These are phyloP conservation scores for Eurois occulta DNA, from an alignment of 2,888 invertebrate species.

Conservation along the genomic window DNA sequence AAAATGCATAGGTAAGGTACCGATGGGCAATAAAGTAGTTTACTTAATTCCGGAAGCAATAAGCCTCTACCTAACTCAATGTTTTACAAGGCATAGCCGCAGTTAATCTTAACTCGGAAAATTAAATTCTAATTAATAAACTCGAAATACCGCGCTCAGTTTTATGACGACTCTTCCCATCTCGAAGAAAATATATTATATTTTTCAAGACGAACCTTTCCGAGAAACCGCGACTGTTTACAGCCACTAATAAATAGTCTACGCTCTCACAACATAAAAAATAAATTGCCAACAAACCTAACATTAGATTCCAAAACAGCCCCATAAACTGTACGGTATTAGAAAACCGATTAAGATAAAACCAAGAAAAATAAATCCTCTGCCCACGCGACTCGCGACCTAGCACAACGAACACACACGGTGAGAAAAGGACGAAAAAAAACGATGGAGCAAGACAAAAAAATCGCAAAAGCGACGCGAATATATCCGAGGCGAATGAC, in stretches of 20 bases:
- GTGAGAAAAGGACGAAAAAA: conserved; percentile 80
- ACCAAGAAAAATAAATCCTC: conserved; percentile 79
- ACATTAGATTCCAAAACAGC: conserved; percentile 71
- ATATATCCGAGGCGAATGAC: conserved; percentile 88
- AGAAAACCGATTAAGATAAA: conserved; percentile 78
- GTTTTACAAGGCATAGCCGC: conserved; percentile 24
- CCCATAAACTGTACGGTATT: conserved; percentile 76
- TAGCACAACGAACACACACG: conserved; percentile 84
- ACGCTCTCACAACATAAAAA: conserved; percentile 55
- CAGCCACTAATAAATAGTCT: conserved; percentile 60
- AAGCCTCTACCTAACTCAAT: not conserved
- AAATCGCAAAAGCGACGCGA: conserved; percentile 78
- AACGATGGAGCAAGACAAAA: conserved; percentile 72
- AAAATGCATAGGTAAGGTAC: not conserved
- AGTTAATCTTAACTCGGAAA: conserved; percentile 21
- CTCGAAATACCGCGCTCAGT: conserved; percentile 8
- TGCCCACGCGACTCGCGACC: conserved; percentile 87
- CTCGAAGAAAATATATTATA: conserved; percentile 38
- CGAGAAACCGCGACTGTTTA: conserved; percentile 53
- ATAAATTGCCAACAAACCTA: conserved; percentile 60
- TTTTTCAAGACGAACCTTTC: conserved; percentile 50
- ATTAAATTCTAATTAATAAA: conserved; percentile 38
- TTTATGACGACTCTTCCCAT: conserved; percentile 38
- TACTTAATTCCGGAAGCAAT: conserved; percentile 23
- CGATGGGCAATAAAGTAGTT: not conserved